phyloP scores from a whole-genome alignment of 2,113 vertebrate genomes.

The Seriola rivoliana region DNA sequence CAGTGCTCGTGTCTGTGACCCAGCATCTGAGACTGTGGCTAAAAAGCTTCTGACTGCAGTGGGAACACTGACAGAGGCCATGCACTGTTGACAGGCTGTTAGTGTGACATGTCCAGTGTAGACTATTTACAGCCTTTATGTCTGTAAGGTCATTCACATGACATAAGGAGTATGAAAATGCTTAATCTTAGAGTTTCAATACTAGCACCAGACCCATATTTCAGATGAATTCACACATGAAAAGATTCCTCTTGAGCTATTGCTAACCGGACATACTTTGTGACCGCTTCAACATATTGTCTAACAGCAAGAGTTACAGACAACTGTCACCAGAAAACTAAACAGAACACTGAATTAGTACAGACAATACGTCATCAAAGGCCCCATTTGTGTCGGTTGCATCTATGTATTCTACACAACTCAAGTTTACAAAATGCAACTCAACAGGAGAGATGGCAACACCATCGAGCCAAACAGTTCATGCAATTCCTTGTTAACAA shows the following conservation, averaged over 20 bases:
- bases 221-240: neutral
- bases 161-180: too few relatives aligned
- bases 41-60: neutral
- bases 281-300: too few relatives aligned
- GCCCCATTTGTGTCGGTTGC: neutral
- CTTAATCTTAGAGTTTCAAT: neutral
- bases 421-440: neutral
- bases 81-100: conserved; percentile 3
- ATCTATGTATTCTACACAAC: neutral
- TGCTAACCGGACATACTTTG: neutral
- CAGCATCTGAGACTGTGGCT: neutral
- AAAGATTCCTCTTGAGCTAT: neutral
- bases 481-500: too few relatives aligned
- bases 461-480: too few relatives aligned
- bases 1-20: neutral
- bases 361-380: neutral
- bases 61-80: conserved; percentile 10
- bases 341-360: neutral
- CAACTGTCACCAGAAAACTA: neutral
- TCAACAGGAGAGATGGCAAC: too few relatives aligned
- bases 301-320: neutral
- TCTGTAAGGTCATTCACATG: too few relatives aligned
- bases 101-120: too few relatives aligned
- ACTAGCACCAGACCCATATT: neutral
- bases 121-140: too few relatives aligned